These are phyloP conservation scores for Mycalesis mineus DNA, from an alignment of 2,888 invertebrate species.

Conservation along the genomic window DNA sequence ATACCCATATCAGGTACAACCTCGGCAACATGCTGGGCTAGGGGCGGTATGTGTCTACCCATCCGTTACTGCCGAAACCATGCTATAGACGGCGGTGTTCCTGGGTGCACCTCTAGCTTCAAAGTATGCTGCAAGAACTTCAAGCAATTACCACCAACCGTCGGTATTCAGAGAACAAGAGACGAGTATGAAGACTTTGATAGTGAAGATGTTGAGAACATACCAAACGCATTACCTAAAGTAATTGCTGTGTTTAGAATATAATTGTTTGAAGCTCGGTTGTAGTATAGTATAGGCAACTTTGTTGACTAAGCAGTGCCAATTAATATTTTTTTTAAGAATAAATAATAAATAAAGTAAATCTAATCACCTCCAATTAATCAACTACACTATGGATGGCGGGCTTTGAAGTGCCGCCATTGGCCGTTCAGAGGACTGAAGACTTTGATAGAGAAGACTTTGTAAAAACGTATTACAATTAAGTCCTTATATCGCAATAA, in stretches of 20 bases:
- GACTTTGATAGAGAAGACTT: not conserved
- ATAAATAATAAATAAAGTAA: too few species aligned
- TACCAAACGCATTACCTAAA: not conserved
- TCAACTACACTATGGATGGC: too few species aligned
- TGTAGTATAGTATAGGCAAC: too few species aligned
- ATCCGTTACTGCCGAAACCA: slow-evolving; percentile 38
- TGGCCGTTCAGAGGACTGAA: slow-evolving; percentile 30
- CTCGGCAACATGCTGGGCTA: slow-evolving; percentile 51
- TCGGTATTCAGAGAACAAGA: slow-evolving; percentile 29
- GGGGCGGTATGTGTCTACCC: slow-evolving; percentile 48
- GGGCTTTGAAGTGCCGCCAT: slow-evolving; percentile 28
- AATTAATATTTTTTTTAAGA: too few species aligned
- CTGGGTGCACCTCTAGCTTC: slow-evolving; percentile 43
- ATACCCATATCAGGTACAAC: slow-evolving; percentile 36
- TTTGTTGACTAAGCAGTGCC: too few species aligned
- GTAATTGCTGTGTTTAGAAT: not conserved
- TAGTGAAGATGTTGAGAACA: not conserved
- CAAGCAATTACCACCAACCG: slow-evolving; percentile 32
- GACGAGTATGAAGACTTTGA: not conserved
- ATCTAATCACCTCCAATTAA: too few species aligned
- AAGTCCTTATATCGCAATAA: too few species aligned
- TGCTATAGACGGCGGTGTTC: slow-evolving; percentile 39
- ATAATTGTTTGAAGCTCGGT: too few species aligned
- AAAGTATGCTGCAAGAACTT: slow-evolving; percentile 49
- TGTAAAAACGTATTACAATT: too few species aligned